Evolutionary conservation across 2,797 vertebrate species (phyloP), one percentile per base, ranked within the genome.

Genomic region (Pachyuromys duprasi): DNA sequence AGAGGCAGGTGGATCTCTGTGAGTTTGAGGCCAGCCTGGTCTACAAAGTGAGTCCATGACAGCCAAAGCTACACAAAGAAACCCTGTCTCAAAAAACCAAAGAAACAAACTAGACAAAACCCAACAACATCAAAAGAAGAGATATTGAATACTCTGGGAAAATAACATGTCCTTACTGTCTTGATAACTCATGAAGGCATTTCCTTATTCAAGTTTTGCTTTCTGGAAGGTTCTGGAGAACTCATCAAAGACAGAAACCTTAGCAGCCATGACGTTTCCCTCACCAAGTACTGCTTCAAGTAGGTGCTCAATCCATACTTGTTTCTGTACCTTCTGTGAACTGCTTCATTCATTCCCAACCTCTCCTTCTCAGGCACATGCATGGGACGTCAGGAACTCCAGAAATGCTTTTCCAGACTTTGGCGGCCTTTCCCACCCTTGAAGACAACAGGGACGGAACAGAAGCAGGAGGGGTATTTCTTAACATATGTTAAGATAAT

Each of bases 401-500:
- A 4, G 17, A 93, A 42, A 84, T 84, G 53, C 22, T 81, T 87
- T 83, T 33, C 31, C 39, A 20, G 79, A 62, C 36, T 57, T 90
- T 60, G 45, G 1, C 20, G 11, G n/a, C 57, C 53, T 88, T 94
- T 57, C 14, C 31, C 26, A 53, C 45, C 42, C 94, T 93, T 95
- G 90, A 96, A 86, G 74, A 81, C 65, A 93, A 70, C 0, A 79
- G 70, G 69, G 69, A 92, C 45, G 42, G 45, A 83, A 55, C 88
- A 95, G 83, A 88, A 96, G 55, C 62, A 81, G 86, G 36, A 95
- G 93, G 96, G 75, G 69, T 65, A 95, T 98, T 97, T 96, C 95
- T 94, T 0, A 0, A 94, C 70, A n/a, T 79, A 82, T 42, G 76
- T 72, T 84, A 62, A 95, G 91, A 62, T 97, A 97, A 98, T 98